Percentiles rank a stretch among this genome's conserved stretches.
Evolutionary conservation across 1,140 invertebrate genomes (phyloP).

Genomic region (Drosophila malerkotliana): DNA sequence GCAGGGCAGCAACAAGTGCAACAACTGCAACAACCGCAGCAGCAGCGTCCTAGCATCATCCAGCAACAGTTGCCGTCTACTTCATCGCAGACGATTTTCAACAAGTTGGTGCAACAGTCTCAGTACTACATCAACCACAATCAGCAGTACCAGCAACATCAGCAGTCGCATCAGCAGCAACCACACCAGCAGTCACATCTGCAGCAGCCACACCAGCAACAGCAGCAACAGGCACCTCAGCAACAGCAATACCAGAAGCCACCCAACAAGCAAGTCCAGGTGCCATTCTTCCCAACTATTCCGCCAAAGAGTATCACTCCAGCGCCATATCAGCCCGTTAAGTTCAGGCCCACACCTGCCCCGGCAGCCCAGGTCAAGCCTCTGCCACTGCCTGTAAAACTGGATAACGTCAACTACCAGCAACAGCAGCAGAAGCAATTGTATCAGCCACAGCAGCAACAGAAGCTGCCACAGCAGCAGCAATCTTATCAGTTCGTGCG

Average conservation of each 20-base stretch:
- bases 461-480: slow-evolving; percentile 66
- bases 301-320: slow-evolving; percentile 76
- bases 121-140: slow-evolving; percentile 84
- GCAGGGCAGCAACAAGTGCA: slow-evolving; percentile 28
- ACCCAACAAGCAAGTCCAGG: slow-evolving; percentile 72
- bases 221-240: slow-evolving; percentile 29
- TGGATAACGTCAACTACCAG: slow-evolving; percentile 69
- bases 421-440: slow-evolving; percentile 53
- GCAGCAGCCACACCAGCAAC: slow-evolving; percentile 81
- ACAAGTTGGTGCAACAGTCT: slow-evolving; percentile 79
- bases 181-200: slow-evolving; percentile 78
- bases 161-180: slow-evolving; percentile 83
- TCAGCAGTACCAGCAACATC: slow-evolving; percentile 73
- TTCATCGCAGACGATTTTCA: slow-evolving; percentile 66
- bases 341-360: slow-evolving; percentile 74
- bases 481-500: slow-evolving; percentile 82
- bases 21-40: slow-evolving; percentile 45
- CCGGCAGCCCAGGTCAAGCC: slow-evolving; percentile 72
- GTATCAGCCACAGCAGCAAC: slow-evolving; percentile 67
- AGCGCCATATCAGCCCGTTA: slow-evolving; percentile 82
- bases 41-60: slow-evolving; percentile 47
- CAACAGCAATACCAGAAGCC: slow-evolving; percentile 66
- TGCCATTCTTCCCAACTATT: slow-evolving; percentile 84
- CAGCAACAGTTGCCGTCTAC: slow-evolving; percentile 66
- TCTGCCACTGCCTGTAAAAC: slow-evolving; percentile 62